Evolutionary conservation across 1,140 invertebrate species (phyloP).

Genomic region (Lithobius niger): DNA sequence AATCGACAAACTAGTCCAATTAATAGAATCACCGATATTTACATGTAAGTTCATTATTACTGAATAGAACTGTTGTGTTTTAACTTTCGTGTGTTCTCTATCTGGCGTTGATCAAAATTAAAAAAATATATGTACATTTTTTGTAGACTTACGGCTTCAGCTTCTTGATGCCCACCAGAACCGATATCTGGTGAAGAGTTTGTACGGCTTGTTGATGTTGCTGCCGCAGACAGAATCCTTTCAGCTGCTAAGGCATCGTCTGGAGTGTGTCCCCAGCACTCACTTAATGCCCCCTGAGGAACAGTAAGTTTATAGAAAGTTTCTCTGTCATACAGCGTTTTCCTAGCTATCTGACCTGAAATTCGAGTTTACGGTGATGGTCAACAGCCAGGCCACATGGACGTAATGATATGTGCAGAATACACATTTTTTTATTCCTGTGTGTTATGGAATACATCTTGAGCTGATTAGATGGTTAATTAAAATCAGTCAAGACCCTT

Average conservation of each 20-base stretch:
- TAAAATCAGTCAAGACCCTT: no score
- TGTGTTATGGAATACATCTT: no score
- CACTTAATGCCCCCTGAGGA: conserved; percentile 28
- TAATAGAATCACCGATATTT: conserved; percentile 98
- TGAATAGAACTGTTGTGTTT: neutral
- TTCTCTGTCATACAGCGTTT: no score
- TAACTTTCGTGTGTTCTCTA: neutral
- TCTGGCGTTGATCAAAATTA: neutral
- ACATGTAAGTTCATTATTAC: conserved; percentile 63
- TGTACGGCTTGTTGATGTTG: conserved; percentile 95
- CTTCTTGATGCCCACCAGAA: conserved; percentile 67
- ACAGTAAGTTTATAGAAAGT: no score
- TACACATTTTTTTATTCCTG: no score
- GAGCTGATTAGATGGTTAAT: no score
- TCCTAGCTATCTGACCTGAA: no score
- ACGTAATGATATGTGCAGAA: no score
- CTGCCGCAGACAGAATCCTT: conserved; percentile 96
- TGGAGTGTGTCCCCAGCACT: conserved; percentile 71
- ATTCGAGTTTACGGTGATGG: no score
- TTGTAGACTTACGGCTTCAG: conserved; percentile 77
- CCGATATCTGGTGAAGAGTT: conserved; percentile 64
- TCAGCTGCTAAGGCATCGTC: conserved; percentile 63
- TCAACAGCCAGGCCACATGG: no score
- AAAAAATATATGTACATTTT: conserved; percentile 14
- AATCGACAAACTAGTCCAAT: conserved; percentile 91